These are phyloP conservation scores for Nipponia nippon DNA, from an alignment of 2,113 vertebrate genomes.

Conservation along the genomic window DNA sequence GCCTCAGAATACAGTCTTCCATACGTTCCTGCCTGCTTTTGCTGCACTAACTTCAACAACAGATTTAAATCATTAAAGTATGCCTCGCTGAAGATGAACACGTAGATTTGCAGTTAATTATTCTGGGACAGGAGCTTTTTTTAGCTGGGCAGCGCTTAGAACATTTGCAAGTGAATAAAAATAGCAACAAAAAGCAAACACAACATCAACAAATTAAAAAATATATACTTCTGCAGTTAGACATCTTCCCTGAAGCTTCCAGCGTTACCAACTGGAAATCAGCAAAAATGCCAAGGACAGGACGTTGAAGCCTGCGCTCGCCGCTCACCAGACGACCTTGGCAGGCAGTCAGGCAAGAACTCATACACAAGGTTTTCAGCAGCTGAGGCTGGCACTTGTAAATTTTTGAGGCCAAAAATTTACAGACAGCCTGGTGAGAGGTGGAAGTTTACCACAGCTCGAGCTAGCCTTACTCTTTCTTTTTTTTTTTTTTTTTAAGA, in stretches of 20 bases:
- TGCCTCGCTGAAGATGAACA: background rate
- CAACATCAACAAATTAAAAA: background rate
- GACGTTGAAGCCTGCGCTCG: accelerated
- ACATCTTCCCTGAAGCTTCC: background rate
- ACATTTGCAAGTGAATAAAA: background rate
- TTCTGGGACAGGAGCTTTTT: background rate
- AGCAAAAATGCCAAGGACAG: background rate
- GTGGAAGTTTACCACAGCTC: background rate
- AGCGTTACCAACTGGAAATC: background rate
- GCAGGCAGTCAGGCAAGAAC: no score
- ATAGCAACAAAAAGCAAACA: background rate
- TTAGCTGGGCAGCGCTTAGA: background rate
- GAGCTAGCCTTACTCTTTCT: background rate
- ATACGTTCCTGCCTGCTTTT: background rate
- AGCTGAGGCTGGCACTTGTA: background rate
- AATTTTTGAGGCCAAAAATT: background rate
- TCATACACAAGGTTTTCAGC: background rate
- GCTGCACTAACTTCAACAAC: background rate
- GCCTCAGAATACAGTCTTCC: background rate
- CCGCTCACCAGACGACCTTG: background rate
- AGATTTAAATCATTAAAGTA: background rate
- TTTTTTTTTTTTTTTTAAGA: background rate
- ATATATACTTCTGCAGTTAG: background rate
- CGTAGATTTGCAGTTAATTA: background rate
- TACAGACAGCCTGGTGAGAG: background rate